phyloP scores from a whole-genome alignment of 2,888 invertebrate species.

The Theristus sp. region DNA sequence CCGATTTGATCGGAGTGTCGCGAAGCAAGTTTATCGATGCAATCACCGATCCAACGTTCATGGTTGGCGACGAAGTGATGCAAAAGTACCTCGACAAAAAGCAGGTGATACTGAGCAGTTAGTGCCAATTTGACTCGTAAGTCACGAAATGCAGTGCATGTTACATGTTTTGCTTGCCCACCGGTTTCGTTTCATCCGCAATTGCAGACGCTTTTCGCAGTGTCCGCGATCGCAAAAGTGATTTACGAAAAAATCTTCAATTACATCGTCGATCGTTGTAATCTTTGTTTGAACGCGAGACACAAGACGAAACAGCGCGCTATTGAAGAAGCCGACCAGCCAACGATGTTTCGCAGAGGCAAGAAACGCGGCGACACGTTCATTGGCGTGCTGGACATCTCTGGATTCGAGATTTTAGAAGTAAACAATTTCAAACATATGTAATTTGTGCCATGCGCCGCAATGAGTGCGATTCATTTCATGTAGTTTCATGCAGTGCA shows the following conservation, averaged over 20 bases:
- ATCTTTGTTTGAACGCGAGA: constrained; percentile 2
- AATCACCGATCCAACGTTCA: constrained; percentile 35
- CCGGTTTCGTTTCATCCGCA: no score
- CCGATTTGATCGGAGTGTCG: constrained; percentile 16
- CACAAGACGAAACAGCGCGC: not conserved
- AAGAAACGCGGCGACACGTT: not conserved
- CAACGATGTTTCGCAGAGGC: not conserved
- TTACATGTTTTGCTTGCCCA: not conserved
- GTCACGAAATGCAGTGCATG: not conserved
- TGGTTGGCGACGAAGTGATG: constrained; percentile 34
- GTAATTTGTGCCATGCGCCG: not conserved
- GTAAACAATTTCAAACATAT: not conserved
- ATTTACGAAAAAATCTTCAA: constrained; percentile 22
- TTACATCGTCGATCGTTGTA: constrained; percentile 20
- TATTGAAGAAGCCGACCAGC: not conserved
- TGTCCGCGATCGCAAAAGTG: constrained; percentile 20
- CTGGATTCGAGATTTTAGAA: constrained; percentile 24
- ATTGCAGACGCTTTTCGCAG: constrained; percentile 15
- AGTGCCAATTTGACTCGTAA: no score
- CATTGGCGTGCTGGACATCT: constrained; percentile 23
- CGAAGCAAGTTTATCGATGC: constrained; percentile 26
- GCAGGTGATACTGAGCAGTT: no score
- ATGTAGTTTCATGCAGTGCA: no score
- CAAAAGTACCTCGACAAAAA: constrained; percentile 33
- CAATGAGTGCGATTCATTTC: not conserved